Evolutionary conservation across 2,113 vertebrate species (phyloP), one percentile per base, ranked within the genome.

Genomic region (Mellivora capensis): DNA sequence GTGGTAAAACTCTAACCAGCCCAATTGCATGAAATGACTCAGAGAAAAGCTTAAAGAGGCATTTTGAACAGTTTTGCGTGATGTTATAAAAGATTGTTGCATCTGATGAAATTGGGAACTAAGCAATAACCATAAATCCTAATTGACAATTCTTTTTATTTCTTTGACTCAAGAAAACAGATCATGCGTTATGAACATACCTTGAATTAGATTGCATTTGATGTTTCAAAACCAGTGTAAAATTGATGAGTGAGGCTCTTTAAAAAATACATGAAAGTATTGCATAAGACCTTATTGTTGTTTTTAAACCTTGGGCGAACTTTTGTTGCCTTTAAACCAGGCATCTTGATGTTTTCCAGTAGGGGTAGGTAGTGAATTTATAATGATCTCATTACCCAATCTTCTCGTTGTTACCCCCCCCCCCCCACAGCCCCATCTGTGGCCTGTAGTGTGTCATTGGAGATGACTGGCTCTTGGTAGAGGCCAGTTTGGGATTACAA

Each of bases 161-260:
- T 97, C 18, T 79, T 89, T 97, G 57, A 88, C n/a, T 72, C 77
- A 67, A 81, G 71, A 44, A 89, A 69, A 96, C 91, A 61, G 54
- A 25, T 79, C 27, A 49, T 87, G 37, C 37, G n/a, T 90, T 85
- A 72, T 81, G 54, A 74, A 76, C 31, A 69, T 90, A 27, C 44
- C 49, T 95, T 76, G 57, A 90, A 23, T 90, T 97, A 76, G 31
- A 90, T 54, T 90, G 42, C 20, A 27, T 80, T 87, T 29, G 3
- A n/a, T 94, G 8, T 79, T 94, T 87, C 69, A 87, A n/a, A 96
- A 72, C 89, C 86, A 84, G 0, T 91, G 11, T 96, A 81, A 91
- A 54, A 52, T 81, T 94, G 81, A 69, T 87, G 61, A 81, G 31
- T 87, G 77, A 93, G 3, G 34, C 44, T 93, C 52, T 79, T 94